Conservation (phyloP, 2,113 vertebrate species). For the Motacilla alba region DNA sequence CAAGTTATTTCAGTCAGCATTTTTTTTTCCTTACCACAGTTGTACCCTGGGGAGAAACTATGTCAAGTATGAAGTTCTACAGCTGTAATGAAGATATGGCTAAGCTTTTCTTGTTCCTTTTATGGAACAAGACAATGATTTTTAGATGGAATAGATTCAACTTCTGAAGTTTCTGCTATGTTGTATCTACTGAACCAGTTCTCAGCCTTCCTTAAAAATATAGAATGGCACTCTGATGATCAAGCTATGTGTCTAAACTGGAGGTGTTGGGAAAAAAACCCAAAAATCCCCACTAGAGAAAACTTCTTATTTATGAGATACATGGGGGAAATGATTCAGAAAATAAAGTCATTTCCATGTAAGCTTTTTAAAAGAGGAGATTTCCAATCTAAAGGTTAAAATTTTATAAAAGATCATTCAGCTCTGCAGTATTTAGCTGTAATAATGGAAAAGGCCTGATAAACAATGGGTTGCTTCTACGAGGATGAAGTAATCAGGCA, state of each 20-base stretch:
- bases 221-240: neutral
- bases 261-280: neutral
- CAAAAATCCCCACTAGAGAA: neutral
- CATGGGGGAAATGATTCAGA: neutral
- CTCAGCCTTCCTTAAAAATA: neutral
- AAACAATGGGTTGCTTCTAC: neutral
- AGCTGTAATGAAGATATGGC: slow-evolving; percentile 1
- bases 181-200: neutral
- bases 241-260: neutral
- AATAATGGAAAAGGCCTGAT: neutral
- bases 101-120: slow-evolving; percentile 13
- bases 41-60: slow-evolving; percentile 33
- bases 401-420: neutral
- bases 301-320: neutral
- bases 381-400: neutral
- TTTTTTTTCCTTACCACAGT: neutral
- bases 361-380: neutral
- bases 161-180: neutral
- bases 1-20: slow-evolving; percentile 19
- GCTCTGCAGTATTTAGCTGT: neutral
- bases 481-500: neutral
- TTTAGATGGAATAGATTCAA: neutral
- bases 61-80: slow-evolving; percentile 28
- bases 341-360: neutral
- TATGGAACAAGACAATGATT: neutral